Conservation (phyloP, 2,797 vertebrate genomes). For the Scarus forsteni region DNA sequence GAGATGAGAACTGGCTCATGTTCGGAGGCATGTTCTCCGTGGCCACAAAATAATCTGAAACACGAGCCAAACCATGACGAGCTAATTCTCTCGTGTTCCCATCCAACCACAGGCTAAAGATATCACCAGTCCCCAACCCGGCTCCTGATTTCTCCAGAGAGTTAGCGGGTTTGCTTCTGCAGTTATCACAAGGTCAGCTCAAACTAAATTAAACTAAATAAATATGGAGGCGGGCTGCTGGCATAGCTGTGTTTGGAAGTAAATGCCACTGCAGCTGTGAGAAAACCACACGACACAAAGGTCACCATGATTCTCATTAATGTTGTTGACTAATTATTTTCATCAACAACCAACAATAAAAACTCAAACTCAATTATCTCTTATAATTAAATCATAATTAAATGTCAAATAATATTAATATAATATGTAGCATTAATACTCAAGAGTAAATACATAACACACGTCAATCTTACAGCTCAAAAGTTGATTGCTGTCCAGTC, state of each 20-base stretch:
- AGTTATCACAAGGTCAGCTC: constrained; percentile 59
- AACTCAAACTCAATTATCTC: too few species aligned
- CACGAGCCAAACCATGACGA: constrained; percentile 48
- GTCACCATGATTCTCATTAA: constrained; percentile 72
- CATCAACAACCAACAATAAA: too few species aligned
- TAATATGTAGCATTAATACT: too few species aligned
- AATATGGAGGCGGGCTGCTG: constrained; percentile 40
- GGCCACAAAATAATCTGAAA: constrained; percentile 52
- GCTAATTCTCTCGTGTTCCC: constrained; percentile 45
- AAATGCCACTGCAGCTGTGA: constrained; percentile 60
- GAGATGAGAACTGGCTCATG: constrained; percentile 36
- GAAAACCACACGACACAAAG: constrained; percentile 69
- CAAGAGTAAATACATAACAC: too few species aligned
- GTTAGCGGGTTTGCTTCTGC: constrained; percentile 12
- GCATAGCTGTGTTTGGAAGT: constrained; percentile 49
- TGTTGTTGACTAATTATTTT: too few species aligned
- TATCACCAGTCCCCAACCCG: constrained; percentile 42
- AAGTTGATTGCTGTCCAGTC: too few species aligned
- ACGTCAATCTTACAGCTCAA: too few species aligned
- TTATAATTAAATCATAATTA: too few species aligned
- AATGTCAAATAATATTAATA: too few species aligned
- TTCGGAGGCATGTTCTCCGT: constrained; percentile 39
- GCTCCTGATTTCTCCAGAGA: constrained; percentile 55
- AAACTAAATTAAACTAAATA: constrained; percentile 71
- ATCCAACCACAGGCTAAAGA: constrained; percentile 41